Evolutionary conservation across 2,113 vertebrate genomes (phyloP).

Genomic region (Mustelus asterias): DNA sequence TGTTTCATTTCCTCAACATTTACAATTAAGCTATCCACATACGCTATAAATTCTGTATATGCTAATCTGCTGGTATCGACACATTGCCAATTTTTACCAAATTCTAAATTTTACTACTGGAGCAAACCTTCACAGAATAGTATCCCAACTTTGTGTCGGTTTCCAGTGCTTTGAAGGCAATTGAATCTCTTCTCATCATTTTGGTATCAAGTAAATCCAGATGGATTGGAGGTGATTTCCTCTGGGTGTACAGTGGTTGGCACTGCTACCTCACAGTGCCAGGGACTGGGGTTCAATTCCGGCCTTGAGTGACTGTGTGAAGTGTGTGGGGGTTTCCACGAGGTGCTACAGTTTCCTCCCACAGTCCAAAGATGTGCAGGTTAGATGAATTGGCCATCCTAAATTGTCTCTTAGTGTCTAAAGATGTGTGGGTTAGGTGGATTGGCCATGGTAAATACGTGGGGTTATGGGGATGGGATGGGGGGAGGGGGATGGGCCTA

Average conservation of each 20-base stretch:
- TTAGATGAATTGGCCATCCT: too few species aligned
- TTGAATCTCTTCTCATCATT: not conserved
- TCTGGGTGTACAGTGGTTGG: not conserved
- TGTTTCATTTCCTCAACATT: not conserved
- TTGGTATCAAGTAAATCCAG: not conserved
- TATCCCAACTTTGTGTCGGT: not conserved
- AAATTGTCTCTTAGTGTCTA: too few species aligned
- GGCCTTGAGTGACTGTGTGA: too few species aligned
- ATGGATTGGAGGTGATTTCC: slow-evolving; percentile 23
- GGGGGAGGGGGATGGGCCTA: too few species aligned
- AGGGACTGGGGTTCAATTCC: too few species aligned
- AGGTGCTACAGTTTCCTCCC: too few species aligned
- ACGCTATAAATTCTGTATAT: not conserved
- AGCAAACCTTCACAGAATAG: not conserved
- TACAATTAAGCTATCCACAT: not conserved
- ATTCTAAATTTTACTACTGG: not conserved
- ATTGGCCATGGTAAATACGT: too few species aligned
- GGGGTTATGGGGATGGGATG: too few species aligned
- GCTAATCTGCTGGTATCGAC: not conserved
- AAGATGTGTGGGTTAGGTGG: too few species aligned
- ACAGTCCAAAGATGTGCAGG: too few species aligned
- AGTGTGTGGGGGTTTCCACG: too few species aligned
- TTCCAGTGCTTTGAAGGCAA: not conserved
- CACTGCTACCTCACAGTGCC: too few species aligned
- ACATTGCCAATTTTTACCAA: not conserved